Conservation (phyloP, 1,140 invertebrate genomes). For the Drosophila melanogaster region DNA sequence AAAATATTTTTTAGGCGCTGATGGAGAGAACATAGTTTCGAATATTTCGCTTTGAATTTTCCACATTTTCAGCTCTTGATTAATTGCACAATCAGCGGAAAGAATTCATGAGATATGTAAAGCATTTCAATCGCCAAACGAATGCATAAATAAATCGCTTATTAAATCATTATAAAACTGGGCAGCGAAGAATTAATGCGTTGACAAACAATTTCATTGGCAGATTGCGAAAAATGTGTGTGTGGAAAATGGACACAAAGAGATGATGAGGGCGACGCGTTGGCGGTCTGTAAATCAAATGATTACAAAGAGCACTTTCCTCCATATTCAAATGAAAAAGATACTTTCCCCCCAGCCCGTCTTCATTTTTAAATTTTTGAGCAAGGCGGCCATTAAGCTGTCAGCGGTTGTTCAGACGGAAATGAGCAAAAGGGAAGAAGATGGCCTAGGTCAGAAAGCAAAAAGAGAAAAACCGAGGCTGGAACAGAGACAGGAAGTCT, state of each 20-base stretch:
- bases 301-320: constrained; percentile 60
- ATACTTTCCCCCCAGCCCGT: constrained; percentile 30
- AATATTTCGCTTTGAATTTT: constrained; percentile 44
- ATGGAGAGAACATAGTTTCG: constrained; percentile 53
- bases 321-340: constrained; percentile 41
- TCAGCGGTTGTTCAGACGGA: constrained; percentile 58
- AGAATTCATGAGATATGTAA: constrained; percentile 13
- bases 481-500: constrained; percentile 49
- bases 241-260: constrained; percentile 6
- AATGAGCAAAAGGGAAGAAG: constrained; percentile 37
- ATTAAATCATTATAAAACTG: constrained; percentile 65
- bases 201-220: constrained; percentile 79
- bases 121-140: constrained; percentile 55
- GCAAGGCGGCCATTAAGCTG: constrained; percentile 68
- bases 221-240: constrained; percentile 44
- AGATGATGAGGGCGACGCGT: constrained; percentile 29
- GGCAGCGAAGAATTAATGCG: constrained; percentile 50
- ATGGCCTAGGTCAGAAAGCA: constrained; percentile 37
- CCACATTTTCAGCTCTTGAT: constrained; percentile 46
- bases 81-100: constrained; percentile 57
- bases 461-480: constrained; percentile 10
- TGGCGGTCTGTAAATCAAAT: constrained; percentile 63
- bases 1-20: constrained; percentile 29
- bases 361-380: constrained; percentile 59
- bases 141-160: constrained; percentile 48